Conservation (phyloP, 2,113 vertebrate genomes). For the Ursus arctos region DNA sequence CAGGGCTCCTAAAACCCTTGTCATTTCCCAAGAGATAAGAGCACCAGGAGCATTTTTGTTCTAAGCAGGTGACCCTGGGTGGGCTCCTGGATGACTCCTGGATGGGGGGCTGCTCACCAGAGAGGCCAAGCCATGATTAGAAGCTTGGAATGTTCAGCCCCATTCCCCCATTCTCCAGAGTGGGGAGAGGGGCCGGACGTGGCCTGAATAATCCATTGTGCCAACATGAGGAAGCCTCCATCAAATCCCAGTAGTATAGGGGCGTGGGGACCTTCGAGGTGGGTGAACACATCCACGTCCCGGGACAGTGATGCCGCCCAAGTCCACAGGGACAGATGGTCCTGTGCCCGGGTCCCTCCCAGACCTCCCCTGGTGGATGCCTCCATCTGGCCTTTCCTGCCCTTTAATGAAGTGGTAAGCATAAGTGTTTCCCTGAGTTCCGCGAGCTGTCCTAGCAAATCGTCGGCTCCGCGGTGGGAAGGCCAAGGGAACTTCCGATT, state of each 20-base stretch:
- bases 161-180: background rate
- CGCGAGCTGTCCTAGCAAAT: too few species aligned
- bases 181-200: background rate
- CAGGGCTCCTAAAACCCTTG: background rate
- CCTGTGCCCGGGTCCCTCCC: background rate
- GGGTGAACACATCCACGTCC: background rate
- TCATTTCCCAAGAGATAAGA: background rate
- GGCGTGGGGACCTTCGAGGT: background rate
- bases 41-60: background rate
- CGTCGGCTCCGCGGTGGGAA: too few species aligned
- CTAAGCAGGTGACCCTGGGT: background rate
- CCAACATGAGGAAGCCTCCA: too few species aligned
- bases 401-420: background rate
- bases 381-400: background rate
- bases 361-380: background rate
- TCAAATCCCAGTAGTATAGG: too few species aligned
- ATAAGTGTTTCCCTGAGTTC: background rate
- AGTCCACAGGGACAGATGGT: background rate
- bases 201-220: background rate
- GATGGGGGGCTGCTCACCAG: background rate
- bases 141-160: background rate
- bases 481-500: background rate
- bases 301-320: background rate
- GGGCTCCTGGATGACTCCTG: background rate
- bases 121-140: background rate